Conservation (phyloP, 2,888 invertebrate genomes). For the Ophioninae sp. region DNA sequence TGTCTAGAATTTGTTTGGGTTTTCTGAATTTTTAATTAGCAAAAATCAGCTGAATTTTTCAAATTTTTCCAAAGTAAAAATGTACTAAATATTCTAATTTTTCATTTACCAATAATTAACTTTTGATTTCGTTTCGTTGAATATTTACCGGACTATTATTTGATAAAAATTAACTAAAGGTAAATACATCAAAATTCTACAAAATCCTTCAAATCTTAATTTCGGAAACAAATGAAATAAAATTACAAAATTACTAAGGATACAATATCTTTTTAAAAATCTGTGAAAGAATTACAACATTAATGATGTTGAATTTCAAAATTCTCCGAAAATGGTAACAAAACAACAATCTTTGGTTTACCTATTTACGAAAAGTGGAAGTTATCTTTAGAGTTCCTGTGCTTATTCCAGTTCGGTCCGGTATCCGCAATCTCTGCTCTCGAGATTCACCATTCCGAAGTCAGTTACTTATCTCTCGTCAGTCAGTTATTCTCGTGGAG, state of each 20-base stretch:
- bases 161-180: too few species aligned
- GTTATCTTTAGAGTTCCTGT: neutral
- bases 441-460: constrained; percentile 2
- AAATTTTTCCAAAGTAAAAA: too few species aligned
- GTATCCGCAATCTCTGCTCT: neutral
- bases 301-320: neutral
- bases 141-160: neutral
- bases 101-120: too few species aligned
- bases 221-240: too few species aligned
- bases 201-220: too few species aligned
- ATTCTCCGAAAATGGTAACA: neutral
- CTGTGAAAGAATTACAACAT: neutral
- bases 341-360: neutral
- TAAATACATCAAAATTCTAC: too few species aligned
- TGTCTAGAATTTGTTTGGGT: neutral
- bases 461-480: constrained; percentile 28
- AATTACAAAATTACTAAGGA: neutral
- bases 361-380: neutral
- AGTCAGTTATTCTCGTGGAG: neutral
- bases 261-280: neutral
- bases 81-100: too few species aligned
- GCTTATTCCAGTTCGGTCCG: neutral
- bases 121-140: too few species aligned
- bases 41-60: neutral
- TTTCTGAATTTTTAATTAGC: neutral